phyloP scores from a whole-genome alignment of 2,797 vertebrate species.

The Cichlasoma orientale region DNA sequence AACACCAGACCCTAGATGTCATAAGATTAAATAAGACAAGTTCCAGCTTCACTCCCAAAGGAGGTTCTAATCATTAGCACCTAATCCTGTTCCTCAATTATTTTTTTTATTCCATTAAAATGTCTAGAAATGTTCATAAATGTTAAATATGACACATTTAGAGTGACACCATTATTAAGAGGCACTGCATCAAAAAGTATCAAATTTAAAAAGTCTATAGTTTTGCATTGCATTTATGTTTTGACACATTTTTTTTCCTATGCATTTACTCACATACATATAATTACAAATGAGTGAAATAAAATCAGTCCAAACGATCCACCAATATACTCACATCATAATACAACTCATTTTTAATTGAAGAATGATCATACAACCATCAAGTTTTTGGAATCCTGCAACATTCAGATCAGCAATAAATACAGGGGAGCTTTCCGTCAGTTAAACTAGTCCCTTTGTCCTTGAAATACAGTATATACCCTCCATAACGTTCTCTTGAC shows the following conservation, averaged over 20 bases:
- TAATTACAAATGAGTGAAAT: neutral
- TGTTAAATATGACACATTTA: neutral
- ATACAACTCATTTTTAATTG: neutral
- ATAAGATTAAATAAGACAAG: neutral
- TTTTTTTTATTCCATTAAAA: neutral
- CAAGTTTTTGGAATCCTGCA: neutral
- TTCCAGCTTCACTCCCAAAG: neutral
- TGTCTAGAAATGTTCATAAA: neutral
- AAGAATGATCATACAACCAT: neutral
- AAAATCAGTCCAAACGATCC: neutral
- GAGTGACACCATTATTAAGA: neutral
- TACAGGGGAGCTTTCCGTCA: neutral
- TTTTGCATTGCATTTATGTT: neutral
- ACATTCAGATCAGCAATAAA: neutral
- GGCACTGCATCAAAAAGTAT: neutral
- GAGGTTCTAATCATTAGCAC: too few relatives aligned
- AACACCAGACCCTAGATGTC: neutral
- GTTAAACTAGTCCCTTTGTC: conserved; percentile 23
- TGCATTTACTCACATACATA: neutral
- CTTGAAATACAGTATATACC: conserved; percentile 8
- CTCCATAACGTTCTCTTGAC: conserved; percentile 33
- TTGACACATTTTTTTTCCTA: neutral
- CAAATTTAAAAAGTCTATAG: neutral
- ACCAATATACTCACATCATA: neutral
- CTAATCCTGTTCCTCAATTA: neutral